Conservation (phyloP, 2,113 vertebrate species). For the Elaphurus davidianus region DNA sequence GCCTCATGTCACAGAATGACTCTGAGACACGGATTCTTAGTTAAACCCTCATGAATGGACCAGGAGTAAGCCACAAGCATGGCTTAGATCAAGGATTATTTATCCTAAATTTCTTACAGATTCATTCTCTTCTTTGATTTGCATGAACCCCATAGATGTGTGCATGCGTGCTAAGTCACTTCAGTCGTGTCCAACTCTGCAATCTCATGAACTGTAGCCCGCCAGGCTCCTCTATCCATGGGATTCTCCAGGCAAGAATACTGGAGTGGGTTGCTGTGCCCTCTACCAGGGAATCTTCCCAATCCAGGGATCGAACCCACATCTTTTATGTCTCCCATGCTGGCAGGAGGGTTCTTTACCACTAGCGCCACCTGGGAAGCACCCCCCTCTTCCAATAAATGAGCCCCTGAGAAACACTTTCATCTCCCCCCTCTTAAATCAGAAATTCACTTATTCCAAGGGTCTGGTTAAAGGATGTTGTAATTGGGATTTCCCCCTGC, state of each 20-base stretch:
- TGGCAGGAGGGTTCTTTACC: not conserved
- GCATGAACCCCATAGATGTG: not conserved
- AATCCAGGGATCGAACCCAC: rapidly evolving
- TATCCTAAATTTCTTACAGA: not conserved
- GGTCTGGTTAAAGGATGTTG: not conserved
- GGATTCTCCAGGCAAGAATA: not conserved
- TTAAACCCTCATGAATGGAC: not conserved
- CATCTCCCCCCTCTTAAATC: not conserved
- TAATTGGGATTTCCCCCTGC: no score
- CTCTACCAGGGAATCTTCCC: not conserved
- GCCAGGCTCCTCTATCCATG: not conserved
- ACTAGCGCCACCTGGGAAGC: not conserved
- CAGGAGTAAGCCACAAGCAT: not conserved
- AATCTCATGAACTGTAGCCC: not conserved
- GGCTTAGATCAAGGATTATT: not conserved
- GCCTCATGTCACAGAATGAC: not conserved
- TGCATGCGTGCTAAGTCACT: rapidly evolving
- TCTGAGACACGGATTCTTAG: not conserved
- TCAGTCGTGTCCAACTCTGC: not conserved
- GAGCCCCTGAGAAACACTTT: not conserved
- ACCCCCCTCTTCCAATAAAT: no score
- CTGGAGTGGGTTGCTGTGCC: not conserved
- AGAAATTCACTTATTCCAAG: not conserved
- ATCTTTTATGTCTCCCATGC: not conserved
- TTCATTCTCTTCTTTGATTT: not conserved